phyloP scores from a whole-genome alignment of 2,113 vertebrate genomes.

The Phylloscopus trochiloides region DNA sequence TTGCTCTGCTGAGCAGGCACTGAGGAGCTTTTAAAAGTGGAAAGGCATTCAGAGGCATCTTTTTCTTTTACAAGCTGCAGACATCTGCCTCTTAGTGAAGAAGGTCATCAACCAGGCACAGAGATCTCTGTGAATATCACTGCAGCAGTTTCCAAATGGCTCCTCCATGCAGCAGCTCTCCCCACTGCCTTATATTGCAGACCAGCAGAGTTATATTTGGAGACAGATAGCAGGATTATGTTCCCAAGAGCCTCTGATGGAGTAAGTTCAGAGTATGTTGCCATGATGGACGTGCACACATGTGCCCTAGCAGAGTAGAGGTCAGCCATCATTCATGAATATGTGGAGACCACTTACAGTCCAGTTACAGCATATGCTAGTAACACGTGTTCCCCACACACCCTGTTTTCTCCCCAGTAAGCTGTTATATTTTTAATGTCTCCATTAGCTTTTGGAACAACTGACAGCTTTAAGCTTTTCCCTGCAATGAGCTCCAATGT shows the following conservation, averaged over 20 bases:
- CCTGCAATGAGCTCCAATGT: background rate
- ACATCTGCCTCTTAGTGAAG: slow-evolving; percentile 28
- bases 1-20: slow-evolving; percentile 10
- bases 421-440: slow-evolving; percentile 18
- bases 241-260: slow-evolving; percentile 52
- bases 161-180: slow-evolving; percentile 1
- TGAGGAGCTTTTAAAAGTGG: slow-evolving; percentile 37
- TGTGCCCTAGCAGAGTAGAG: slow-evolving; percentile 37
- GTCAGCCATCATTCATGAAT: slow-evolving; percentile 57
- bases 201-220: slow-evolving; percentile 67
- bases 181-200: slow-evolving; percentile 44
- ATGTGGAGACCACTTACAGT: slow-evolving; percentile 36
- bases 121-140: slow-evolving; percentile 32
- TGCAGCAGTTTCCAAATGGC: slow-evolving; percentile 45
- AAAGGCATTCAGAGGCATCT: slow-evolving; percentile 53
- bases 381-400: background rate
- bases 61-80: slow-evolving; percentile 63
- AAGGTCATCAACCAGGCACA: background rate
- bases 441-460: slow-evolving; percentile 8
- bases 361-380: slow-evolving; percentile 52
- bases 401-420: background rate
- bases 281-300: slow-evolving; percentile 76
- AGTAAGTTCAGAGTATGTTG: slow-evolving; percentile 42
- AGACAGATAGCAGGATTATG: slow-evolving; percentile 26
- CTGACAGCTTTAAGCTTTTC: background rate